These are phyloP conservation scores for Himalopsyche phryganea DNA, from an alignment of 1,140 invertebrate genomes.

Conservation along the genomic window DNA sequence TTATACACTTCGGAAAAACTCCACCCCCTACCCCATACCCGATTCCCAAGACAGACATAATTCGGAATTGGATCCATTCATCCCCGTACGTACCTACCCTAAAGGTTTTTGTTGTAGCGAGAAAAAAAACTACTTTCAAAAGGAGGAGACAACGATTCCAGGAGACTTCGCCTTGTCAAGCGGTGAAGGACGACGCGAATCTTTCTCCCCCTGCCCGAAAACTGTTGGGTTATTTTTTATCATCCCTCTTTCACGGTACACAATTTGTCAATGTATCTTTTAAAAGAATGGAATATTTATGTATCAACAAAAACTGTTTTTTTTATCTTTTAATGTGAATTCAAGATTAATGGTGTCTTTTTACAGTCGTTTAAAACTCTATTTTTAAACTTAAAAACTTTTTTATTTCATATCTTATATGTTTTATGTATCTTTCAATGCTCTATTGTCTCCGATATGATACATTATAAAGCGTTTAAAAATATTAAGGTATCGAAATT, in stretches of 20 bases:
- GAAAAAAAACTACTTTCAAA: constrained; percentile 22
- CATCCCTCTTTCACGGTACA: constrained; percentile 19
- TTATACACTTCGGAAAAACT: constrained; percentile 26
- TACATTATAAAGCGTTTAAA: too few species aligned
- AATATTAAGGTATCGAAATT: too few species aligned
- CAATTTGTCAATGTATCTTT: constrained; percentile 28
- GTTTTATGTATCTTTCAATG: too few species aligned
- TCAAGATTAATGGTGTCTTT: too few species aligned
- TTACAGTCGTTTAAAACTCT: too few species aligned
- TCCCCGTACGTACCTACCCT: constrained; percentile 34
- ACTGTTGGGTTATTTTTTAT: constrained; percentile 30
- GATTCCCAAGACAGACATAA: constrained; percentile 57
- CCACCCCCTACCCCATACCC: constrained; percentile 33
- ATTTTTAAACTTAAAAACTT: too few species aligned
- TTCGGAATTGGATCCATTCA: constrained; percentile 58
- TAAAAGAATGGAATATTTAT: too few species aligned
- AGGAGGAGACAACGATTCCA: constrained; percentile 9
- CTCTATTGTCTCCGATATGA: too few species aligned
- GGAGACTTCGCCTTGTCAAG: too few species aligned
- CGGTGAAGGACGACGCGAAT: too few species aligned
- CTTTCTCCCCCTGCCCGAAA: neutral
- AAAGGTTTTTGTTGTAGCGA: constrained; percentile 32
- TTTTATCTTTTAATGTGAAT: too few species aligned
- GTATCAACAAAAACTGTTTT: too few species aligned
- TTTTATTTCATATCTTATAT: neutral